Conservation (phyloP, 2,113 vertebrate species). For the Sinocyclocheilus anshuiensis region DNA sequence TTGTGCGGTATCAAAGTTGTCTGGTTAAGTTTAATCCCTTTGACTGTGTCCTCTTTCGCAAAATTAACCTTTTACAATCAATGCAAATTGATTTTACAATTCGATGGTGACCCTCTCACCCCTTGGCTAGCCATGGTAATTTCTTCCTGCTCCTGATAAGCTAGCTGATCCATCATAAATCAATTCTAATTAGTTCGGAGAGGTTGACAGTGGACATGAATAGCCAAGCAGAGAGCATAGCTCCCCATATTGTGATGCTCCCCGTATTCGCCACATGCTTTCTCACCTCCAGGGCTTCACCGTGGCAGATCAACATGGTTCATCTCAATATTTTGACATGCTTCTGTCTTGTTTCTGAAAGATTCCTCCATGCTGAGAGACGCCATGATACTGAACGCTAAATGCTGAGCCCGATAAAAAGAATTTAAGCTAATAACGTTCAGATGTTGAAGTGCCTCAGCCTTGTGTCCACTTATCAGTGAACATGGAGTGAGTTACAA, state of each 20-base stretch:
- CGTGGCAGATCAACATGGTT: background rate
- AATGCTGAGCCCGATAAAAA: background rate
- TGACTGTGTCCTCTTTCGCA: constrained; percentile 84
- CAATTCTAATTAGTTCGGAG: constrained; percentile 98
- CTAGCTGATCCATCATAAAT: constrained; percentile 97
- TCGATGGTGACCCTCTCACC: constrained; percentile 93
- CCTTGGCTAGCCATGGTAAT: constrained; percentile 91
- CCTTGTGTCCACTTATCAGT: constrained; percentile 39
- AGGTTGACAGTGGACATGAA: constrained; percentile 78
- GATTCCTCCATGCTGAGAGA: background rate
- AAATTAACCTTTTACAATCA: constrained; percentile 99
- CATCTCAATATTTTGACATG: constrained; percentile 19
- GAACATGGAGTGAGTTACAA: constrained; percentile 38
- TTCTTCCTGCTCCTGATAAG: constrained; percentile 97
- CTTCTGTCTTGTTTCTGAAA: constrained; percentile 17
- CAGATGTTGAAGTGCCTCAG: constrained; percentile 21
- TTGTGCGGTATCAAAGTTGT: constrained; percentile 88
- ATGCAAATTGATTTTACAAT: constrained; percentile 99
- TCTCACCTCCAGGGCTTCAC: background rate
- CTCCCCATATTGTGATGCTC: constrained; percentile 5
- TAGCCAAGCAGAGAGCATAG: constrained; percentile 63
- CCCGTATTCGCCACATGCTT: constrained; percentile 25
- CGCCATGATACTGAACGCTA: background rate
- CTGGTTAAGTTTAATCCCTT: constrained; percentile 92
- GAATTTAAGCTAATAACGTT: constrained; percentile 26